Conservation (phyloP, 1,140 invertebrate genomes). For the Sinella curviseta region DNA sequence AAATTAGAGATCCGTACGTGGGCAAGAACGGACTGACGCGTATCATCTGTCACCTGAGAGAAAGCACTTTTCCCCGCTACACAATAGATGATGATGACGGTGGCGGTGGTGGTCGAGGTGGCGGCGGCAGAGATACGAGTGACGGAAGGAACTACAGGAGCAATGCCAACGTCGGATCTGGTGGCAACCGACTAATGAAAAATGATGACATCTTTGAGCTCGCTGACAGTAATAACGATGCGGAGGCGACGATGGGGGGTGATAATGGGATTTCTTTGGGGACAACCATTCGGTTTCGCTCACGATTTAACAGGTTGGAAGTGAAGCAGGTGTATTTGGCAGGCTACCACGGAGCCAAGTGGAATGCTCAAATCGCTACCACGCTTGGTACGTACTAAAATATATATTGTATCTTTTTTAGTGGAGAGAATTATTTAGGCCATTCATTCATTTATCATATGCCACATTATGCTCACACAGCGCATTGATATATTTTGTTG, state of each 20-base stretch:
- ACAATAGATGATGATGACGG: slow-evolving; percentile 55
- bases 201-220: slow-evolving; percentile 15
- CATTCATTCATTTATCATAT: no score
- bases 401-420: no score
- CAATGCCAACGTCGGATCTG: slow-evolving; percentile 29
- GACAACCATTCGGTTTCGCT: slow-evolving; percentile 46
- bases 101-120: slow-evolving; percentile 52
- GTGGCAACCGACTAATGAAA: slow-evolving; percentile 28
- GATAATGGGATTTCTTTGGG: slow-evolving; percentile 44
- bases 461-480: no score
- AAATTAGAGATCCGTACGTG: slow-evolving; percentile 67
- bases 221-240: slow-evolving; percentile 5
- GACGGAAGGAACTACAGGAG: neutral
- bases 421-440: no score
- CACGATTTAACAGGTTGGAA: slow-evolving; percentile 51
- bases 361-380: slow-evolving; percentile 44
- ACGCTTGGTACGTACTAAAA: slow-evolving; percentile 38
- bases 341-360: slow-evolving; percentile 15
- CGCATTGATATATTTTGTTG: no score
- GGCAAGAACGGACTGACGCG: slow-evolving; percentile 67
- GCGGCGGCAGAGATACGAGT: neutral
- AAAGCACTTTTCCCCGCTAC: slow-evolving; percentile 28
- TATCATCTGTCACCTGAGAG: slow-evolving; percentile 61
- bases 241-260: slow-evolving; percentile 7
- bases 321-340: slow-evolving; percentile 48